Percentiles rank a stretch among this genome's conserved stretches.
These are phyloP conservation scores for Panthera leo DNA, from an alignment of 2,113 vertebrate species.

Conservation along the genomic window DNA sequence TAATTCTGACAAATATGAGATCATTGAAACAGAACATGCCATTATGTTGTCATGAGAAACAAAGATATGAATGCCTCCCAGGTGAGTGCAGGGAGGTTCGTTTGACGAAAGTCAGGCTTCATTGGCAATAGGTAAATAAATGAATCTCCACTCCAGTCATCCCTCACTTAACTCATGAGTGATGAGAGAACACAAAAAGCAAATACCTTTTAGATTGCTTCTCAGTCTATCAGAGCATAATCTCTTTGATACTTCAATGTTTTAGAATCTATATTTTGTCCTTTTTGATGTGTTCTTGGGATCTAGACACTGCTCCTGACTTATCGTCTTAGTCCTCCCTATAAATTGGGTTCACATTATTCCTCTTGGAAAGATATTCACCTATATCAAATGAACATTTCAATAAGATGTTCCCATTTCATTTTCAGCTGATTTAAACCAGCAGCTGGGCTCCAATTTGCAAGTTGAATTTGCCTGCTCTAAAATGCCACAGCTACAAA, in stretches of 20 bases:
- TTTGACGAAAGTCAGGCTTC: conserved; percentile 65
- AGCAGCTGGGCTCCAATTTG: conserved; percentile 74
- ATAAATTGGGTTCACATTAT: conserved; percentile 57
- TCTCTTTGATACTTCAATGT: conserved; percentile 53
- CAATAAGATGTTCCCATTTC: conserved; percentile 69
- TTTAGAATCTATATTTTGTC: conserved; percentile 56
- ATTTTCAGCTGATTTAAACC: conserved; percentile 77
- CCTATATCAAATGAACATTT: conserved; percentile 64
- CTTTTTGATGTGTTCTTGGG: conserved; percentile 26
- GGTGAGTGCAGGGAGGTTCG: conserved; percentile 33
- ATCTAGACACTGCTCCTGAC: conserved; percentile 63
- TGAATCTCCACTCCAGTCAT: conserved; percentile 47
- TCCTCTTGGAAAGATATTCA: conserved; percentile 61
- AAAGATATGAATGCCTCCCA: conserved; percentile 23
- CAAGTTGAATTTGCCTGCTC: conserved; percentile 63
- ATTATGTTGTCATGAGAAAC: conserved; percentile 56
- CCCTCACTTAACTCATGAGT: conserved; percentile 54
- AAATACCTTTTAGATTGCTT: conserved; percentile 52
- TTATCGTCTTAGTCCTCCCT: background rate
- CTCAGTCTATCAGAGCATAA: background rate
- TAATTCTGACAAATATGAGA: conserved; percentile 61
- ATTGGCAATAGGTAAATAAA: conserved; percentile 73
- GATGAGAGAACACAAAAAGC: conserved; percentile 11
- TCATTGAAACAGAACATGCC: conserved; percentile 40
- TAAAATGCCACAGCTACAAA: conserved; percentile 66